phyloP scores from a whole-genome alignment of 2,888 invertebrate genomes.

The Drosophila eohydei region DNA sequence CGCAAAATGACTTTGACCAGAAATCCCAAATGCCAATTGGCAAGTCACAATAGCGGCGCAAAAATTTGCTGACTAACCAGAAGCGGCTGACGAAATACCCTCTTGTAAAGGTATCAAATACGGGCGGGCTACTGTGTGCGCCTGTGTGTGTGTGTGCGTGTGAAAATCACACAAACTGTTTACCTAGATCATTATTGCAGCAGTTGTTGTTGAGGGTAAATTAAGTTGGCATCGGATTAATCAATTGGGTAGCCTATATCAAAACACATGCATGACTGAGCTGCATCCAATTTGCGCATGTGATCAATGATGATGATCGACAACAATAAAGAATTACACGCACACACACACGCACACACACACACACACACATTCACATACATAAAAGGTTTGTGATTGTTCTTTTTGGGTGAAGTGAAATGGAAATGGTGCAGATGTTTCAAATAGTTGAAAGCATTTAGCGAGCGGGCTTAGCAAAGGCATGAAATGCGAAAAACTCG shows the following conservation, averaged over 20 bases:
- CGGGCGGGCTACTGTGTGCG: conserved; percentile 11
- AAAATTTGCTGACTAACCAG: conserved; percentile 56
- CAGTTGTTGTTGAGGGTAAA: conserved; percentile 41
- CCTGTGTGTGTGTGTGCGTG: conserved; percentile 17
- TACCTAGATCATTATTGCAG: conserved; percentile 56
- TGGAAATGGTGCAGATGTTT: conserved; percentile 57
- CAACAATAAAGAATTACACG: conserved; percentile 23
- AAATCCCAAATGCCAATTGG: conserved; percentile 78
- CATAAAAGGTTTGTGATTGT: conserved; percentile 40
- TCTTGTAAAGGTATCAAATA: conserved; percentile 44
- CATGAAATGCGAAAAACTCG: conserved; percentile 34
- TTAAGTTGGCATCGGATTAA: conserved; percentile 60
- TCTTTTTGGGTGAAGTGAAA: conserved; percentile 41
- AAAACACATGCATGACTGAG: conserved; percentile 61
- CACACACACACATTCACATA: neutral
- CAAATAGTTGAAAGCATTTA: conserved; percentile 50
- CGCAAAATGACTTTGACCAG: conserved; percentile 78
- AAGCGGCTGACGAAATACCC: conserved; percentile 55
- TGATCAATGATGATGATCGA: conserved; percentile 53
- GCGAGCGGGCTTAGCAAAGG: conserved; percentile 30
- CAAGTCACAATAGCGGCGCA: conserved; percentile 65
- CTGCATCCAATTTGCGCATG: conserved; percentile 62
- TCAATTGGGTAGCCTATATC: conserved; percentile 50
- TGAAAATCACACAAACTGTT: conserved; percentile 58
- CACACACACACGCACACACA: neutral